phyloP scores from a whole-genome alignment of 1,140 invertebrate genomes.

The Vanessa tameamea region DNA sequence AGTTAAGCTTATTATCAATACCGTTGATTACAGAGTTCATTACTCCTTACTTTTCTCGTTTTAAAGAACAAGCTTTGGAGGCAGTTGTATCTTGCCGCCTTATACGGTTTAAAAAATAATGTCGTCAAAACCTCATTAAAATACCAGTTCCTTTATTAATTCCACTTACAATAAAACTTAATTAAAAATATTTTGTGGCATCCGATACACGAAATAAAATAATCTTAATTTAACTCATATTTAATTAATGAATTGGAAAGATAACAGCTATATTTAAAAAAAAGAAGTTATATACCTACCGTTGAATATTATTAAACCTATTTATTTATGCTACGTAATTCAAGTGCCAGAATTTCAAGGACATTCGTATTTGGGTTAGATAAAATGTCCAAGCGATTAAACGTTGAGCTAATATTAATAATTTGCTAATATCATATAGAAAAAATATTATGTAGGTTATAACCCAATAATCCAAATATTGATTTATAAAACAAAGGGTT shows the following conservation, averaged over 20 bases:
- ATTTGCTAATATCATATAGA: neutral
- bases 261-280: too few species aligned
- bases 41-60: conserved; percentile 1
- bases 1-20: neutral
- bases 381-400: neutral
- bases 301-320: too few species aligned
- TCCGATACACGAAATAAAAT: too few species aligned
- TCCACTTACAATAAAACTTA: neutral
- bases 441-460: conserved; percentile 2
- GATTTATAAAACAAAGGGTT: too few species aligned
- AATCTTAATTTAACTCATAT: too few species aligned
- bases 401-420: neutral
- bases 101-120: neutral
- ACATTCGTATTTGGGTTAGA: neutral
- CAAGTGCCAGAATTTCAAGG: too few species aligned
- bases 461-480: neutral
- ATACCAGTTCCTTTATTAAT: neutral
- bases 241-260: too few species aligned
- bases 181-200: too few species aligned
- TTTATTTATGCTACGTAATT: too few species aligned
- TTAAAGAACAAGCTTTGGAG: neutral
- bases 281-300: too few species aligned
- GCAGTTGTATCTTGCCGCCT: conserved; percentile 1
- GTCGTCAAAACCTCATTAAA: neutral
- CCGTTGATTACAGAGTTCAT: neutral